phyloP scores from a whole-genome alignment of 1,140 invertebrate species.

The Mya arenaria region DNA sequence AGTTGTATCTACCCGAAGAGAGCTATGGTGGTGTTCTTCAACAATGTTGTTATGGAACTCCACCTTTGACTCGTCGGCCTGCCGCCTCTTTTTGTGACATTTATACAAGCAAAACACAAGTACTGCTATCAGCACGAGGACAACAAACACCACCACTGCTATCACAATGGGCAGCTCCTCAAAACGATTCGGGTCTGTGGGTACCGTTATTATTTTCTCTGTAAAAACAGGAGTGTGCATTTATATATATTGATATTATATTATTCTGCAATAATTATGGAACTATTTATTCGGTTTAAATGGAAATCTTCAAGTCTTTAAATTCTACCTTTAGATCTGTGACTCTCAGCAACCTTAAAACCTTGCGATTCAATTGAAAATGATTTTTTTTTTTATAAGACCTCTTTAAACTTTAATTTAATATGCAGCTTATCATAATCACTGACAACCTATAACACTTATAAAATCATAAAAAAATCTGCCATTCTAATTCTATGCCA shows the following conservation, averaged over 20 bases:
- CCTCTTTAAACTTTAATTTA: too few species aligned
- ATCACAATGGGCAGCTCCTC: constrained; percentile 37
- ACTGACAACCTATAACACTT: too few species aligned
- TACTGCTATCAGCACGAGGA: not conserved
- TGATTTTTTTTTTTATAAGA: too few species aligned
- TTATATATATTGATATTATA: not conserved
- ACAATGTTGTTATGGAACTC: constrained; percentile 19
- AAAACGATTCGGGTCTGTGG: not conserved
- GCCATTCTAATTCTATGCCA: too few species aligned
- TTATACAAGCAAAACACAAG: not conserved
- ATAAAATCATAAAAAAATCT: too few species aligned
- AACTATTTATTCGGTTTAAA: not conserved
- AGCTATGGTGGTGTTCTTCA: not conserved
- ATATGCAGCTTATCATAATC: too few species aligned
- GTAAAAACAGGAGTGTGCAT: not conserved
- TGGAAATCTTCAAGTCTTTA: too few species aligned
- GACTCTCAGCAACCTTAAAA: too few species aligned
- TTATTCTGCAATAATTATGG: not conserved
- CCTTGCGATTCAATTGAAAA: not conserved
- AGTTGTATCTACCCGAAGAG: too few species aligned
- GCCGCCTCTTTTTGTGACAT: not conserved
- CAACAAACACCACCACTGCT: not conserved
- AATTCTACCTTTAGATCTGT: not conserved
- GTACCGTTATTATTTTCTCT: not conserved
- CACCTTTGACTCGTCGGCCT: not conserved